These are phyloP conservation scores for Catocala sponsa DNA, from an alignment of 2,888 invertebrate genomes.

Conservation along the genomic window DNA sequence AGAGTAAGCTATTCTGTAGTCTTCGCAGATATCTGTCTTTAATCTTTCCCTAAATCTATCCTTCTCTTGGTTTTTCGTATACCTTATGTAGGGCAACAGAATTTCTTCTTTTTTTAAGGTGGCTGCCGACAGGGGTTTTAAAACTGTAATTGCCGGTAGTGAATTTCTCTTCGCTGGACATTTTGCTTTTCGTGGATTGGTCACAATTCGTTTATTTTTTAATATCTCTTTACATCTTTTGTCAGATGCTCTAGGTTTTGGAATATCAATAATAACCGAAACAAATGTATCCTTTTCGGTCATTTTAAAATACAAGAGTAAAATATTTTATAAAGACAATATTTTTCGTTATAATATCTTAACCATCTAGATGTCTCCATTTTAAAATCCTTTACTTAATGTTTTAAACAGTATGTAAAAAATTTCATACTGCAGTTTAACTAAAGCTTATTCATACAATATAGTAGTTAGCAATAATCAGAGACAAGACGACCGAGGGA, in stretches of 20 bases:
- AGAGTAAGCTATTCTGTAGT: slow-evolving; percentile 66
- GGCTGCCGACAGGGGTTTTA: slow-evolving; percentile 53
- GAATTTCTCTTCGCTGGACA: slow-evolving; percentile 32
- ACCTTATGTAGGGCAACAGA: slow-evolving; percentile 66
- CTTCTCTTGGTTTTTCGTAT: slow-evolving; percentile 60
- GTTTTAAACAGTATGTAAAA: not conserved
- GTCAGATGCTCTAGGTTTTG: slow-evolving; percentile 49
- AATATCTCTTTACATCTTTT: slow-evolving; percentile 25
- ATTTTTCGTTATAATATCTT: slow-evolving; percentile 5
- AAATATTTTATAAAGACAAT: slow-evolving; percentile 8
- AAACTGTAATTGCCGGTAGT: slow-evolving; percentile 50
- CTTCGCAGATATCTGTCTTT: slow-evolving; percentile 57
- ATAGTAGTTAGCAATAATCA: too few relatives aligned
- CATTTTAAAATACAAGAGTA: slow-evolving; percentile 35
- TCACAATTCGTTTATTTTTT: slow-evolving; percentile 34
- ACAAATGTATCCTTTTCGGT: slow-evolving; percentile 51
- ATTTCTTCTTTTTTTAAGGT: slow-evolving; percentile 61
- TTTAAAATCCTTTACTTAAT: not conserved
- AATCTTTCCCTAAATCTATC: slow-evolving; percentile 56
- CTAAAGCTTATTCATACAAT: too few relatives aligned
- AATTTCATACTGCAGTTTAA: not conserved
- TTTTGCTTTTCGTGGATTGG: slow-evolving; percentile 37
- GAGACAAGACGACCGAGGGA: too few relatives aligned
- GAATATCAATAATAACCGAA: slow-evolving; percentile 59
- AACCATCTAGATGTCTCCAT: slow-evolving; percentile 55